phyloP scores from a whole-genome alignment of 2,797 vertebrate genomes.

The Micrastur ruficollis region DNA sequence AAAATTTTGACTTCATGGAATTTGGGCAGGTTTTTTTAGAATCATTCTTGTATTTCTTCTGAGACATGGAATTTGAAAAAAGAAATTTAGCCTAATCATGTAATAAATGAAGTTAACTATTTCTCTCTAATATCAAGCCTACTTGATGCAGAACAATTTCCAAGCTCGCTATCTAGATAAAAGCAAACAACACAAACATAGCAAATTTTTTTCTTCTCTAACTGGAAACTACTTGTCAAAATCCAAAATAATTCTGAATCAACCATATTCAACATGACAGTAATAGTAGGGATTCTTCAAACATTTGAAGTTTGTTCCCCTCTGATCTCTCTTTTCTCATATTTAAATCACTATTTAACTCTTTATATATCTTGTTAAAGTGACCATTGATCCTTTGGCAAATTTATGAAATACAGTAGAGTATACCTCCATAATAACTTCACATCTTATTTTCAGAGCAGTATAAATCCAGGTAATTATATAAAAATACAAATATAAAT shows the following conservation, averaged over 20 bases:
- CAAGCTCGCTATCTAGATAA: neutral
- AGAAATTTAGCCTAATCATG: neutral
- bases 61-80: neutral
- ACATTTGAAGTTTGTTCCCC: neutral
- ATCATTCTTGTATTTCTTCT: neutral
- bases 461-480: neutral
- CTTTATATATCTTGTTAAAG: neutral
- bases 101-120: too few species aligned
- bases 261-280: neutral
- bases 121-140: too few species aligned
- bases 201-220: neutral
- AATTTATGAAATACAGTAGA: neutral
- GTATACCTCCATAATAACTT: neutral
- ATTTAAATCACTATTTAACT: neutral
- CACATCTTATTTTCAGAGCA: neutral
- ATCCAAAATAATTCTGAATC: neutral
- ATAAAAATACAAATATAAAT: neutral
- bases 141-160: neutral
- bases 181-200: neutral
- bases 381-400: neutral
- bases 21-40: neutral
- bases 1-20: neutral
- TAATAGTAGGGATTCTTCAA: neutral
- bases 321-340: neutral
- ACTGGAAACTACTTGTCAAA: neutral